Base-by-base conservation (phyloP, 2,113 vertebrate genomes). In the Argyrosomus japonicus region DNA sequence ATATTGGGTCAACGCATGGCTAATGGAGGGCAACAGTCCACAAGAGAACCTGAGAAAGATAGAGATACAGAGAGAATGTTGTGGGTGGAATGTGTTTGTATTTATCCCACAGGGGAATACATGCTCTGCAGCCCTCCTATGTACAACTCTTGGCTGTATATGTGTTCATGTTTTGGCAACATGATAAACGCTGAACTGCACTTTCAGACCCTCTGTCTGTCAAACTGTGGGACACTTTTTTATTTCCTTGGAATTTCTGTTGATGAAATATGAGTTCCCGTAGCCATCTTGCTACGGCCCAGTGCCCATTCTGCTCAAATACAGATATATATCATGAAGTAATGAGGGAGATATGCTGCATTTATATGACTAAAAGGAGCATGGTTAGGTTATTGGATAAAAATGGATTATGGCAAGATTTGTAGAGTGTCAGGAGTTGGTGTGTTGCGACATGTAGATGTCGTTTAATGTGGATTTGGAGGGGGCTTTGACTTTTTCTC, bases 1-100 rank as follows among this genome's bases (percentile, higher is more conserved):
- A 91, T 88, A 91, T 89, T 89, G 68, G 90, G 89, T 91, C 90
- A 91, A 82, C 15, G 76, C 83, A 83, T 86, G 83, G 89, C 83
- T 91, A 90, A 91, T 92, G 88, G 83, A 85, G 85, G 87, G 74
- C 75, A 82, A 57, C 73, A 25, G 79, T 76, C 68, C 36, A 75
- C 64, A 13, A 27, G 68, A 83, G 53, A 72, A 83, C 18, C 78
- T 54, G 79, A 62, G 62, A 68, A 48, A 72, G 25, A 65, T 15
- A 48, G 48, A 25, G 32, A 81, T n/a, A 43, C 15, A 65, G 45
- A 36, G 45, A 51, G 57, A 79, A 56, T 60, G 43, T 15, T 53
- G 75, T 56, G 51, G 65, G 81, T 23, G 69, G 64, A 62, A 75
- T 21, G 43, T 81, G 77, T 84, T 74, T 81, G 63, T 62, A 32